These are phyloP conservation scores for Mola mola DNA, from an alignment of 2,113 vertebrate genomes.

Conservation along the genomic window DNA sequence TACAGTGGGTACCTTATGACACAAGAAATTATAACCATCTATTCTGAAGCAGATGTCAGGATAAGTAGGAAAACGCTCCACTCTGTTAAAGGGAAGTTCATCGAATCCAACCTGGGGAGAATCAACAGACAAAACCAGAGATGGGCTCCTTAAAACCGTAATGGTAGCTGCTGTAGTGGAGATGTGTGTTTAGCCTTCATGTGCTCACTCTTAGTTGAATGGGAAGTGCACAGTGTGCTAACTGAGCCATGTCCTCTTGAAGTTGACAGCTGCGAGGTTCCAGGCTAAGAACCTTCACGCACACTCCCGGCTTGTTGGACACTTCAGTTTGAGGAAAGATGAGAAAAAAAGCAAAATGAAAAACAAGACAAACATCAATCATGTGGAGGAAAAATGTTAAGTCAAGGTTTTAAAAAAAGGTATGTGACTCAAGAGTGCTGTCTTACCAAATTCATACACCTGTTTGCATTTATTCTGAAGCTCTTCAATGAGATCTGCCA, in stretches of 20 bases:
- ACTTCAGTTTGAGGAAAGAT: constrained; percentile 83
- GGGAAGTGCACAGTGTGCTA: constrained; percentile 92
- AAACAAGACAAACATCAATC: not conserved
- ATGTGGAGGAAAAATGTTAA: not conserved
- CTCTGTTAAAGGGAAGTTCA: constrained; percentile 92
- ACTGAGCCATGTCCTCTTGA: constrained; percentile 90
- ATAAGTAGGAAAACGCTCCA: constrained; percentile 88
- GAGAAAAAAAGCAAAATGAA: constrained; percentile 4
- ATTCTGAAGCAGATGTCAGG: constrained; percentile 94
- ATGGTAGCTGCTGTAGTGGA: not conserved
- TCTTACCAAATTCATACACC: constrained; percentile 93
- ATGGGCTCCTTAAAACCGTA: too few species aligned
- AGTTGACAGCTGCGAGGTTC: constrained; percentile 87
- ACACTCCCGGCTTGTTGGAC: constrained; percentile 94
- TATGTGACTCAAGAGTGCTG: not conserved
- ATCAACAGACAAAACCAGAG: constrained; percentile 1
- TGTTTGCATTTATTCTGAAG: constrained; percentile 94
- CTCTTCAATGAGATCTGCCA: constrained; percentile 89
- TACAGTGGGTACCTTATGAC: constrained; percentile 88
- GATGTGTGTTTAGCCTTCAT: too few species aligned
- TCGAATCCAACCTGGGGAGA: constrained; percentile 89
- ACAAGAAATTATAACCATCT: constrained; percentile 87
- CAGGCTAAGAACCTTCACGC: constrained; percentile 94
- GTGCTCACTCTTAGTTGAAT: constrained; percentile 86
- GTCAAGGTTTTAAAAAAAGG: not conserved